A percentile compares a stretch with the other conserved stretches of the same genome.
phyloP scores from a whole-genome alignment of 2,888 invertebrate species.

The Pollenia angustigena region DNA sequence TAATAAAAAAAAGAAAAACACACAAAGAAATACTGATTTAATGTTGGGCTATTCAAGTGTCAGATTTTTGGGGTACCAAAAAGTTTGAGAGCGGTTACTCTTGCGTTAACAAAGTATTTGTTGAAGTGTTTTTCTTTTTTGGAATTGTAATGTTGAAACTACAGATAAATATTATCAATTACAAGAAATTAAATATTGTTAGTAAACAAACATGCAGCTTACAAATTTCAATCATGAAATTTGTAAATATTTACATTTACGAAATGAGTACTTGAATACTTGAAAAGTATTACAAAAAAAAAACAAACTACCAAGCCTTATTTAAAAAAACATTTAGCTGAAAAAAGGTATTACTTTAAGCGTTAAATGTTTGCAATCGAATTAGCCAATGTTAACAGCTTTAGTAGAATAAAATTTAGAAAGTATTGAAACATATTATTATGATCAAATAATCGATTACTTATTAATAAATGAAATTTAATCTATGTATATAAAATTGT shows the following conservation, averaged over 20 bases:
- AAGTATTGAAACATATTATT: too few relatives aligned
- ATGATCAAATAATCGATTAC: too few relatives aligned
- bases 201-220: not conserved
- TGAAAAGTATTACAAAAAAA: too few relatives aligned
- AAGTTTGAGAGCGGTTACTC: constrained; percentile 5
- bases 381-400: too few relatives aligned
- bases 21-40: not conserved
- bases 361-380: too few relatives aligned
- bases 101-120: constrained; percentile 23
- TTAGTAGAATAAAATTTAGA: too few relatives aligned
- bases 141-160: not conserved
- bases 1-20: not conserved
- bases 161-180: constrained; percentile 42
- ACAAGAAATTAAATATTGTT: constrained; percentile 27
- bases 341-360: too few relatives aligned
- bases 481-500: too few relatives aligned
- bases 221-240: constrained; percentile 9
- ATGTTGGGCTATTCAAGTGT: not conserved
- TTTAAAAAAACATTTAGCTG: too few relatives aligned
- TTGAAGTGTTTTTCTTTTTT: not conserved
- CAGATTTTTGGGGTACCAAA: not conserved
- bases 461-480: too few relatives aligned
- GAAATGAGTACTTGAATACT: too few relatives aligned
- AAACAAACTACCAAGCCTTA: too few relatives aligned
- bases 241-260: not conserved